These are phyloP conservation scores for Spisula subtruncata DNA, from an alignment of 2,888 invertebrate species.

Conservation along the genomic window DNA sequence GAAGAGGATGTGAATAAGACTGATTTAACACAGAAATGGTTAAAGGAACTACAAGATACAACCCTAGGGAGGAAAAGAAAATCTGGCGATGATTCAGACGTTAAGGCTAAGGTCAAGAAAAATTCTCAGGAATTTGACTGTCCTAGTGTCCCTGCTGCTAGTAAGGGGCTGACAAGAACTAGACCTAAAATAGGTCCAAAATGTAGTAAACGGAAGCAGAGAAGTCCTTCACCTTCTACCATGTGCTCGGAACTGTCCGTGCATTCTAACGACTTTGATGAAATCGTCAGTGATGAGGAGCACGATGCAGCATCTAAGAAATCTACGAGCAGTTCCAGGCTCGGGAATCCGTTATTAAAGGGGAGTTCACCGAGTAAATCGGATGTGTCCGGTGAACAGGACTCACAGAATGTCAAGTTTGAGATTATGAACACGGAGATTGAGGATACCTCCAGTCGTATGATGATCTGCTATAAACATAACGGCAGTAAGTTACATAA, in stretches of 20 bases:
- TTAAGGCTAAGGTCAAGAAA: conserved; percentile 23
- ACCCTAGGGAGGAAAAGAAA: conserved; percentile 20
- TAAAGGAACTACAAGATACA: conserved; percentile 52
- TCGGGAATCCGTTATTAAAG: not conserved
- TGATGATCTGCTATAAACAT: conserved; percentile 58
- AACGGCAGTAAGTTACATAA: not conserved
- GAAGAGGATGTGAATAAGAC: conserved; percentile 52
- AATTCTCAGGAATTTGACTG: conserved; percentile 11
- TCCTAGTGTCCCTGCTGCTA: not conserved
- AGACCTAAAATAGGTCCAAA: conserved; percentile 39
- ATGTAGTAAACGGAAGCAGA: conserved; percentile 17
- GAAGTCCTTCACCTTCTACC: conserved; percentile 47
- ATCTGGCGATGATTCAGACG: conserved; percentile 19
- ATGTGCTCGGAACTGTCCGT: conserved; percentile 60
- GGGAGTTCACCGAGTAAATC: not conserved
- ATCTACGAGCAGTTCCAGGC: conserved; percentile 40
- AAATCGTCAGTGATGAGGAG: conserved; percentile 65
- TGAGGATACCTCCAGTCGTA: conserved; percentile 34
- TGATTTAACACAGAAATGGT: conserved; percentile 63
- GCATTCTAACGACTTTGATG: conserved; percentile 68
- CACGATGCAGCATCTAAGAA: conserved; percentile 53
- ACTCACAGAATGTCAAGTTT: not conserved
- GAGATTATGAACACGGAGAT: conserved; percentile 41
- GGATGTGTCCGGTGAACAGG: not conserved
- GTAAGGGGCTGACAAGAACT: not conserved